Base-by-base conservation (phyloP, 1,140 invertebrate genomes). In the Calephelis nemesis region DNA sequence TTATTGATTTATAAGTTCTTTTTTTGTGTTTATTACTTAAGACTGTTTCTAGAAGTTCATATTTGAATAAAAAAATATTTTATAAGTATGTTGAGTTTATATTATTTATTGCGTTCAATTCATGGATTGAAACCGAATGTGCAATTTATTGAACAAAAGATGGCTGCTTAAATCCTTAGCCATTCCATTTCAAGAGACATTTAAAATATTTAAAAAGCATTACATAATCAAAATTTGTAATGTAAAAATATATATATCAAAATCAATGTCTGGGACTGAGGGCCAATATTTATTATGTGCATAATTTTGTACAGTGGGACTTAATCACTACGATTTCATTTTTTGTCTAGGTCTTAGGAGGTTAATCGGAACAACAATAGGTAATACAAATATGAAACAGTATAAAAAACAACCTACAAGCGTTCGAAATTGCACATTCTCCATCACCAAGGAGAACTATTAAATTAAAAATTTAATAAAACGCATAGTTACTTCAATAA, bases 291-390 rank as follows among this genome's bases (percentile, higher is more conserved):
- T 65, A 62, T 47, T 64, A 62, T 70, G 58, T 64, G 47, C 19
- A 69, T 65, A 65, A 60, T 70, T 70, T 12, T 64, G 45, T 58
- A 70, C 54, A 62, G 42, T 19, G 66, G 49, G 66, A 62, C 10
- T 50, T 47, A 8, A 65, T 15, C 47, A 65, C 40, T 50, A 65
- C 47, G 5, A 11, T 47, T 7, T 19, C 12, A 62, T 40, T 47
- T 15, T 39, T 60, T 6, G 12, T 62, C 40, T 62, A 54, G 42
- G 52, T 67, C 54, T 62, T 58, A 67, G 54, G 52, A 60, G 54
- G 52, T 15, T 67, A 4, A 47, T 19, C 19, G 0, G 19, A 19
- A 19, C 1, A 19, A 19, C 19, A 19, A 19, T 19, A 19, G 19
- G 19, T 19, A 0, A 19, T 19, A 19, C 19, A 19, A 19, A 19